Percentiles rank a stretch among this genome's conserved stretches.
Conservation (phyloP, 2,113 vertebrate genomes). For the Hydropotes inermis region DNA sequence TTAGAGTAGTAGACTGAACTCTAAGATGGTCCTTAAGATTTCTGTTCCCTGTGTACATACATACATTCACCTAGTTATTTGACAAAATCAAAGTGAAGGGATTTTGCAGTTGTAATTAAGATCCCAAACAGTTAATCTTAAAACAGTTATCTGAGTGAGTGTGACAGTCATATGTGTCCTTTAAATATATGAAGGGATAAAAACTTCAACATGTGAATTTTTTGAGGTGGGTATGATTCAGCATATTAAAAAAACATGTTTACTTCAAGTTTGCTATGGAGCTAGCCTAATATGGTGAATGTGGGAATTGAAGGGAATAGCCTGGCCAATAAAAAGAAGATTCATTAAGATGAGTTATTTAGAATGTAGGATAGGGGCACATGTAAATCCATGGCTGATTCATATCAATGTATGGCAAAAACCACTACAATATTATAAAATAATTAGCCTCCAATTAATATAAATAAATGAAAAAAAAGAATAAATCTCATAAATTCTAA, state of each 20-base stretch:
- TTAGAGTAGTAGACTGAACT: not conserved
- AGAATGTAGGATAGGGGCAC: not conserved
- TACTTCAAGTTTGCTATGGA: not conserved
- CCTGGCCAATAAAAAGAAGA: not conserved
- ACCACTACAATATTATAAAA: too few relatives aligned
- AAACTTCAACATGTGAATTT: not conserved
- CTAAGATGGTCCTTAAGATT: not conserved
- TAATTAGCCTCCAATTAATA: too few relatives aligned
- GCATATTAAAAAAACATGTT: not conserved
- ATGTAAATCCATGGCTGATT: too few relatives aligned
- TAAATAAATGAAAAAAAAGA: too few relatives aligned
- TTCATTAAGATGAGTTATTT: not conserved
- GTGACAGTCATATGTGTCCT: not conserved
- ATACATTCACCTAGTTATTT: not conserved
- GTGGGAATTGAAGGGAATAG: not conserved
- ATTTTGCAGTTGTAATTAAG: slow-evolving; percentile 13
- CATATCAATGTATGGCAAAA: too few relatives aligned
- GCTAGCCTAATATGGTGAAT: not conserved
- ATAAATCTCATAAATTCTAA: too few relatives aligned
- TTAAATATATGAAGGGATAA: not conserved
- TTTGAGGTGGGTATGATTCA: not conserved
- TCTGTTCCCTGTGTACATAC: not conserved
- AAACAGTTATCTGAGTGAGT: not conserved
- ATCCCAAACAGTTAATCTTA: not conserved
- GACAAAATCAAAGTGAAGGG: not conserved